Conservation (phyloP, 64 coral and sea anemone species). For the Dendrophyllia cribrosa region DNA sequence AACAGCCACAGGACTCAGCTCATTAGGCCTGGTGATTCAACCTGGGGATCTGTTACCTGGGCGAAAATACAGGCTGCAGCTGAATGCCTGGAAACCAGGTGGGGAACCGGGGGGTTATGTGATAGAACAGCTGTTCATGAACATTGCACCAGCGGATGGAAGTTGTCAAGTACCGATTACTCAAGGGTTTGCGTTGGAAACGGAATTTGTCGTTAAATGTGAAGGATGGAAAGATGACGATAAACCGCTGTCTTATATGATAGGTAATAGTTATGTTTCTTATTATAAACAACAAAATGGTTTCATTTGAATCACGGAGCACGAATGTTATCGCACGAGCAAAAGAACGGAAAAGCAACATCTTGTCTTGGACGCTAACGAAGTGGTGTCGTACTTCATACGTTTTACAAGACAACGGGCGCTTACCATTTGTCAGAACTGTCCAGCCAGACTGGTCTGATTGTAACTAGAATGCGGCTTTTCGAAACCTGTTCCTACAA, state of each 20-base stretch:
- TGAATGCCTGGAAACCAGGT: constrained; percentile 93
- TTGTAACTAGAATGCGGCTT: too few species aligned
- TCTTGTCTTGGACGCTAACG: too few species aligned
- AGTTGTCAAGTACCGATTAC: constrained; percentile 51
- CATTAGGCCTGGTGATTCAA: constrained; percentile 72
- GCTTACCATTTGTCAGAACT: too few species aligned
- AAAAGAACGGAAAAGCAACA: too few species aligned
- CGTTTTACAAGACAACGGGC: too few species aligned
- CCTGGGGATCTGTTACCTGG: constrained; percentile 53
- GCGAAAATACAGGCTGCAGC: constrained; percentile 59
- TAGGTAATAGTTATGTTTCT: constrained; percentile 45
- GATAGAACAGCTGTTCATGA: constrained; percentile 73
- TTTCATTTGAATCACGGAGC: not conserved
- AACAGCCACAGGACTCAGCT: constrained; percentile 67
- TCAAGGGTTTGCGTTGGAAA: constrained; percentile 83
- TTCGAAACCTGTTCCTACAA: too few species aligned
- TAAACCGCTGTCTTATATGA: constrained; percentile 76
- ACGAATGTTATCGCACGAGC: too few species aligned
- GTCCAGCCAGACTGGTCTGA: too few species aligned
- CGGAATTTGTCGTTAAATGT: constrained; percentile 75
- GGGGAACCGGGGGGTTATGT: constrained; percentile 88
- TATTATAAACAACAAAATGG: not conserved
- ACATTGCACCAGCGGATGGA: constrained; percentile 70
- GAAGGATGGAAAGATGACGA: constrained; percentile 79
- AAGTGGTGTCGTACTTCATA: too few species aligned